Evolutionary conservation across 2,113 vertebrate species (phyloP).

Genomic region (Spilogale gracilis): DNA sequence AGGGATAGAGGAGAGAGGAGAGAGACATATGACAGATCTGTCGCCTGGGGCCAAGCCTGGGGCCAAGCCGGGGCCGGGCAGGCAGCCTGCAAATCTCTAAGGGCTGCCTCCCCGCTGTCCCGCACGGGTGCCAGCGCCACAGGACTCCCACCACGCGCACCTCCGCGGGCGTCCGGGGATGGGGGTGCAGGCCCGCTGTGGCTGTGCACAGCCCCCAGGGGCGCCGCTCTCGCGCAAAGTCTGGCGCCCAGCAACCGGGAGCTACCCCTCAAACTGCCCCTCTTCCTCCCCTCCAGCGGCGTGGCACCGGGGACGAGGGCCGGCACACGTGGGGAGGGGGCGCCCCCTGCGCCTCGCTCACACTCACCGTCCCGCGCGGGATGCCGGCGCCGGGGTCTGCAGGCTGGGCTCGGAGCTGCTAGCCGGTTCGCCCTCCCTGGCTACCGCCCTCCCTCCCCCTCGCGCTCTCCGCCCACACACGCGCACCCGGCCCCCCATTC

Average conservation of each 20-base stretch:
- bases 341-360: not conserved
- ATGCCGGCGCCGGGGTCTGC: not conserved
- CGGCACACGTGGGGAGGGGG: not conserved
- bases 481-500: not conserved
- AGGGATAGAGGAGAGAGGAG: not conserved
- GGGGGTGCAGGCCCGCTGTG: not conserved
- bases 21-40: not conserved
- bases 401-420: accelerated
- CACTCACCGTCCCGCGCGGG: not conserved
- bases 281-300: not conserved
- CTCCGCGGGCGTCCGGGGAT: not conserved
- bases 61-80: no score
- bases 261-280: not conserved
- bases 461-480: not conserved
- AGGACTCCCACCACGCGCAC: not conserved
- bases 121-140: not conserved
- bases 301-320: accelerated
- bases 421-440: not conserved
- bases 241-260: not conserved
- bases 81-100: not conserved
- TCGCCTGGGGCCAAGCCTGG: accelerated
- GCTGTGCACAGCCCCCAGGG: not conserved
- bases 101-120: not conserved
- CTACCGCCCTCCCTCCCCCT: not conserved
- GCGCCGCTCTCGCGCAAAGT: not conserved